Evolutionary conservation across 2,888 invertebrate genomes (phyloP), one percentile per base, ranked within the genome.

Genomic region (Baronia brevicornis): DNA sequence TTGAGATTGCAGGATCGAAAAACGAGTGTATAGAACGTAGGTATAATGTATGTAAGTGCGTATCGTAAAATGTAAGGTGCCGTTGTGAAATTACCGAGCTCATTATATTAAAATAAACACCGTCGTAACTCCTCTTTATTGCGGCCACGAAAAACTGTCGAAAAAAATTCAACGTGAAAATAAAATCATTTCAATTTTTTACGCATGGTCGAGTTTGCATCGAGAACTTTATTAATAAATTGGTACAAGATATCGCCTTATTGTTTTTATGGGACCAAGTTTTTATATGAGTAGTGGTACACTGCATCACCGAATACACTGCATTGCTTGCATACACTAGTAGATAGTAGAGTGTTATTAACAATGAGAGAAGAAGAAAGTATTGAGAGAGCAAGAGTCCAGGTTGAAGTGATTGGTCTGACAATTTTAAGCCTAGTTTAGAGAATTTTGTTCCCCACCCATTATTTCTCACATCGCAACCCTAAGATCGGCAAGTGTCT

Each of bases 61-160:
- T 35, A 29, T 29, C 35, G 21, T 33, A 36, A 41, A 38, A 31
- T 35, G 37, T 39, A 36, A 51, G 50, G 39, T 46, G 54, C 45
- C 40, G 46, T 54, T 51, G 43, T 39, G 44, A 62, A 67, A 61
- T 66, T 61, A 64, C 55, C 48, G 47, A 51, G 58, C 56, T 68
- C 62, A 68, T 74, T 69, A 72, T 66, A 61, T 67, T 65, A 69
- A 74, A 71, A 72, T 68, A 65, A 68, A 73, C 69, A 69, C 60
- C 51, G 58, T 51, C 49, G 60, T 67, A 62, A 68, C 61, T 68
- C 68, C 66, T 72, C 64, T 69, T 71, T 67, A 68, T 54, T 38
- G 50, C 28, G 21, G 51, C 60, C 58, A 51, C 52, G 48, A 56
- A 44, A 51, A 51, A 49, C 51, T 54, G 41, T 47, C 52, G 41